A percentile compares a stretch with the other conserved stretches of the same genome.
Evolutionary conservation across 2,113 vertebrate species (phyloP).

Genomic region (Chloropsis cyanopogon): DNA sequence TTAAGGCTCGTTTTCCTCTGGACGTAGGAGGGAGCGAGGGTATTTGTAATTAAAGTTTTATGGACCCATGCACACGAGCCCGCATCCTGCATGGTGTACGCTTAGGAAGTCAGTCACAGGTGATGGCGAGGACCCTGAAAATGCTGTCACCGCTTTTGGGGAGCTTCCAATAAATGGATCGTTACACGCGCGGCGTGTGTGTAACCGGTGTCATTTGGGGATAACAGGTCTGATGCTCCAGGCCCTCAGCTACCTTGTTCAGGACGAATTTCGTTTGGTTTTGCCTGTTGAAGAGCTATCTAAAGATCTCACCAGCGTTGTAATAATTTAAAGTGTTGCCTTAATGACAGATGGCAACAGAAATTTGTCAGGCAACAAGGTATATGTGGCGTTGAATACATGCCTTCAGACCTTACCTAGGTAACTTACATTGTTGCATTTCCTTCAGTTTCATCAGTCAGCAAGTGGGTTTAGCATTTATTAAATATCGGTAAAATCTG

Average conservation of each 20-base stretch:
- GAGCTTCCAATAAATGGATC: neutral
- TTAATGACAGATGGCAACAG: neutral
- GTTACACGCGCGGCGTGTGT: fast-evolving
- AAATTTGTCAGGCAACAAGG: neutral
- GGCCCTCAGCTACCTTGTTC: neutral
- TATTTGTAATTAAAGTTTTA: conserved; percentile 12
- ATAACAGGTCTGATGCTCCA: neutral
- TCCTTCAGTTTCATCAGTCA: neutral
- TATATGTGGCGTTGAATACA: fast-evolving
- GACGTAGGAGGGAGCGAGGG: neutral
- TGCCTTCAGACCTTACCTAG: neutral
- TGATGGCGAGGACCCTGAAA: neutral
- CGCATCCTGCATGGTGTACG: fast-evolving
- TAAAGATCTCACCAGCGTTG: neutral
- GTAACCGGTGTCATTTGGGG: neutral
- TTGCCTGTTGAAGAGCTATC: neutral
- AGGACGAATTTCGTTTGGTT: neutral
- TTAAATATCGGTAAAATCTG: neutral
- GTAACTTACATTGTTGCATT: neutral
- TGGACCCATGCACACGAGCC: neutral
- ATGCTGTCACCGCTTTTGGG: neutral
- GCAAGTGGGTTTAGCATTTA: neutral
- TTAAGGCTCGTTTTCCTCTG: neutral
- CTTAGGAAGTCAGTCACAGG: neutral
- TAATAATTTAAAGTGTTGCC: neutral